A percentile compares a stretch with the other conserved stretches of the same genome.
Conservation (phyloP, 2,888 invertebrate species). For the Ochropleura leucogaster region DNA sequence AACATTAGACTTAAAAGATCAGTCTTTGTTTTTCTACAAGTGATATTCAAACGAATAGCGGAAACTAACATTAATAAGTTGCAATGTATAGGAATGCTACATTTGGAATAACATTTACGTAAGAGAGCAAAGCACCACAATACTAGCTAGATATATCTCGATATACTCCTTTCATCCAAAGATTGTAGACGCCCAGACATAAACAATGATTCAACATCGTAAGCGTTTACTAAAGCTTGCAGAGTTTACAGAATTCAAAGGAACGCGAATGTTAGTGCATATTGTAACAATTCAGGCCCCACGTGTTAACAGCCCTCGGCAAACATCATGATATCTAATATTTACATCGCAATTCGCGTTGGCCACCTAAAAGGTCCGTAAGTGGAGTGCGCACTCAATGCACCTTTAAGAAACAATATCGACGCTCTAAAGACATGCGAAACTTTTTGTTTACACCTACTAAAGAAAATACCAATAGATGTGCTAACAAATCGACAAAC, state of each 20-base stretch:
- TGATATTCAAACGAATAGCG: constrained; percentile 13
- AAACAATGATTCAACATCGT: constrained; percentile 65
- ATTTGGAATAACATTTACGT: constrained; percentile 38
- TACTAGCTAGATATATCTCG: constrained; percentile 20
- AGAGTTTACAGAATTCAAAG: constrained; percentile 50
- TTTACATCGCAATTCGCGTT: constrained; percentile 75
- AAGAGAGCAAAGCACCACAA: constrained; percentile 8
- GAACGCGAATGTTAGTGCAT: constrained; percentile 49
- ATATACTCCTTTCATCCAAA: constrained; percentile 43
- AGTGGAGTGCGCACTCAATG: constrained; percentile 68
- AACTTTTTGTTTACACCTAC: constrained; percentile 82
- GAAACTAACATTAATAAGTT: neutral
- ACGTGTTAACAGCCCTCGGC: constrained; percentile 49
- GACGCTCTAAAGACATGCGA: constrained; percentile 76
- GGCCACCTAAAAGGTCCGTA: constrained; percentile 68
- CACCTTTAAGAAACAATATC: constrained; percentile 74
- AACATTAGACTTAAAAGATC: constrained; percentile 78
- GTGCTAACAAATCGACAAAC: constrained; percentile 88
- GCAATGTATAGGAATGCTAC: constrained; percentile 10
- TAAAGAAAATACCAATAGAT: constrained; percentile 85
- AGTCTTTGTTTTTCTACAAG: constrained; percentile 12
- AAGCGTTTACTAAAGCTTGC: constrained; percentile 52
- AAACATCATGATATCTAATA: constrained; percentile 71
- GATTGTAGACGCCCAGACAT: constrained; percentile 62
- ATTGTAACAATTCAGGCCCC: constrained; percentile 56